A percentile compares a stretch with the other conserved stretches of the same genome.
Conservation (phyloP, 1,140 invertebrate species). For the Cherax quadricarinatus region DNA sequence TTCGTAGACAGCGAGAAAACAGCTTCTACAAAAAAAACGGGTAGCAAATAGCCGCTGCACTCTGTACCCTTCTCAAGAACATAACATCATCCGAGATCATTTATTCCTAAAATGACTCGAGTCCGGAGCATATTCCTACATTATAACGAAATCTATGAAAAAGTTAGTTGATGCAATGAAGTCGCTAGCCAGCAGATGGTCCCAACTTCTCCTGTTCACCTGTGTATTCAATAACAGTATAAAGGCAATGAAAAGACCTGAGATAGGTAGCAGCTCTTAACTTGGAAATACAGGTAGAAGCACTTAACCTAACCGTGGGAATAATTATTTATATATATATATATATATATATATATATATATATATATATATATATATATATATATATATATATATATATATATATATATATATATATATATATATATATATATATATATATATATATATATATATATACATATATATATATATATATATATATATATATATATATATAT, state of each 20-base stretch:
- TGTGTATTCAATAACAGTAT: no score
- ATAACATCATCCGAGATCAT: neutral
- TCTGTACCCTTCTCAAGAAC: neutral
- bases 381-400: conserved; percentile 13
- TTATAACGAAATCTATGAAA: no score
- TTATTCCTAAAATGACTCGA: no score
- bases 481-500: conserved; percentile 13
- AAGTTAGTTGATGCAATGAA: no score
- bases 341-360: no score
- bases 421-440: conserved; percentile 13
- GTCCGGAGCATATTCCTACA: no score
- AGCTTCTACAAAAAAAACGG: neutral
- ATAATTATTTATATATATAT: no score
- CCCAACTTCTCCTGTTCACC: neutral
- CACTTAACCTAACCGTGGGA: no score
- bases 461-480: conserved; percentile 13
- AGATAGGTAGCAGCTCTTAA: no score
- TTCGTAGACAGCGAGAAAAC: no score
- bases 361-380: no score
- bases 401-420: conserved; percentile 13
- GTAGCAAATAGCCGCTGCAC: neutral
- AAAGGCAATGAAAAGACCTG: neutral
- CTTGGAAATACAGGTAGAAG: no score
- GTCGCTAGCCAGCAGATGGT: neutral
- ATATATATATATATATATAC: conserved; percentile 10